Conservation (phyloP, 1,140 invertebrate genomes). For the Heterodera carotae region DNA sequence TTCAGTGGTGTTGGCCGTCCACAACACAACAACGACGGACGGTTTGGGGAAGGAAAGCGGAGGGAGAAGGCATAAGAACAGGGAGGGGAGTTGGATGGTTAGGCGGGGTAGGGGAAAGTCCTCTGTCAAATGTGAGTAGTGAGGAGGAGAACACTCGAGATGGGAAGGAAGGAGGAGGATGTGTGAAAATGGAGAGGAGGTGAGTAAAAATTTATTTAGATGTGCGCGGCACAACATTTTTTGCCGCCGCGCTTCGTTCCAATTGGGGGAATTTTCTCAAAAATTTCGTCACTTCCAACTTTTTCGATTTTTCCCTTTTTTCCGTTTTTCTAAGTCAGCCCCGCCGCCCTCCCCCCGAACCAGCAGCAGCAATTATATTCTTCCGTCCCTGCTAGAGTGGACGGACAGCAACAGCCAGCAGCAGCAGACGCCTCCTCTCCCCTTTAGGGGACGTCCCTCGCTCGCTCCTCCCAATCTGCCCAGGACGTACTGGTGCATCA, state of each 20-base stretch:
- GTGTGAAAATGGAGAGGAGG: not conserved
- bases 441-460: no score
- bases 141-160: not conserved
- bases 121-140: no score
- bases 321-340: not conserved
- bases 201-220: not conserved
- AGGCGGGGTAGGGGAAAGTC: no score
- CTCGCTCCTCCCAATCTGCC: not conserved
- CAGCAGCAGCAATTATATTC: not conserved
- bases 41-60: no score
- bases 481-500: not conserved
- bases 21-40: not conserved
- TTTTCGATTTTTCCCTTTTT: not conserved
- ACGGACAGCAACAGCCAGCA: no score
- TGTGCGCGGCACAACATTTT: no score
- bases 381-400: not conserved
- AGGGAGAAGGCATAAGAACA: not conserved
- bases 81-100: not conserved
- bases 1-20: no score
- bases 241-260: no score
- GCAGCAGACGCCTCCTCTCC: no score
- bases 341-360: no score
- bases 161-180: not conserved
- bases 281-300: not conserved
- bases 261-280: not conserved